phyloP scores from a whole-genome alignment of 2,888 invertebrate species.

The Lymantria dispar region DNA sequence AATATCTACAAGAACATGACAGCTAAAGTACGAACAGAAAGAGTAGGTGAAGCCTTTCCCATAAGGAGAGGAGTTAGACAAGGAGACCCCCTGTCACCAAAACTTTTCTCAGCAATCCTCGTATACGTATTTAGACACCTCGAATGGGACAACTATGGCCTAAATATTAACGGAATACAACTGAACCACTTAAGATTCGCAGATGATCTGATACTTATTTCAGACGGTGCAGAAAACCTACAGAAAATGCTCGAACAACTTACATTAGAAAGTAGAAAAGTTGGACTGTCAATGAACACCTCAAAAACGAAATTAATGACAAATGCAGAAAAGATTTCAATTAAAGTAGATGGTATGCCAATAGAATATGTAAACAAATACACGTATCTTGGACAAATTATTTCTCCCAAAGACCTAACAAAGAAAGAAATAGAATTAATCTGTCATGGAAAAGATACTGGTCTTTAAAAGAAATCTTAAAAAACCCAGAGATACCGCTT shows the following conservation, averaged over 20 bases:
- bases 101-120: not conserved
- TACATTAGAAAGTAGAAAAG: not conserved
- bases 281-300: too few species aligned
- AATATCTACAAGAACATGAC: not conserved
- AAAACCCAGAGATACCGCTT: too few species aligned
- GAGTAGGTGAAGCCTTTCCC: not conserved
- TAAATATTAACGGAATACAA: not conserved
- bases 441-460: not conserved
- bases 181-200: not conserved
- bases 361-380: not conserved
- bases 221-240: not conserved
- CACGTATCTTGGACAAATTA: constrained; percentile 1
- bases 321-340: not conserved
- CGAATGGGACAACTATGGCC: not conserved
- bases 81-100: not conserved
- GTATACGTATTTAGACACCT: not conserved
- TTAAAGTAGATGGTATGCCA: not conserved
- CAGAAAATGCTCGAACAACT: not conserved
- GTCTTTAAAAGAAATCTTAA: not conserved
- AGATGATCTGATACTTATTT: not conserved
- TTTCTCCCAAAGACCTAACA: not conserved
- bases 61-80: not conserved
- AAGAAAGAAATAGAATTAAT: constrained; percentile 1
- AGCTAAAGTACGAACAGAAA: not conserved
- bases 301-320: not conserved